phyloP scores from a whole-genome alignment of 2,888 invertebrate species.

The Drosophila koepferae region DNA sequence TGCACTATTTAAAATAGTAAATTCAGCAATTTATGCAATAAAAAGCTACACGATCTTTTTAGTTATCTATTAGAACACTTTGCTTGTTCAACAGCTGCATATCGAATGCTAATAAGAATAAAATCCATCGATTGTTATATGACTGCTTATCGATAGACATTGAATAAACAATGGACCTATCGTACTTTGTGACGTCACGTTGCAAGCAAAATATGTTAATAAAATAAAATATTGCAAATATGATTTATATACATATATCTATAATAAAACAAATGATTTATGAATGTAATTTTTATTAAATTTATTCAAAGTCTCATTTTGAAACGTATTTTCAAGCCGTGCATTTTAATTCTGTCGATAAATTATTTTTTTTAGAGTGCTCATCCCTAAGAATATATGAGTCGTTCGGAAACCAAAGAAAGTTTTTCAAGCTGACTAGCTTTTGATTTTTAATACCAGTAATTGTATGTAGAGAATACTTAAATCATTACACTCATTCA shows the following conservation, averaged over 20 bases:
- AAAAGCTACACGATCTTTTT: conserved; percentile 8
- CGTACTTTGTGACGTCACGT: conserved; percentile 11
- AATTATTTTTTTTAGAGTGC: neutral
- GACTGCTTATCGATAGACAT: neutral
- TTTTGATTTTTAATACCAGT: conserved; percentile 22
- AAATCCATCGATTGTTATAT: conserved; percentile 10
- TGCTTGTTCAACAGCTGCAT: conserved; percentile 48
- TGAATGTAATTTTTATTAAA: neutral
- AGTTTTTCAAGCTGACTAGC: conserved; percentile 29
- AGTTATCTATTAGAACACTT: conserved; percentile 26
- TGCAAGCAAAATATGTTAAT: neutral
- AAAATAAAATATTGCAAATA: neutral
- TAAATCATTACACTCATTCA: conserved; percentile 29
- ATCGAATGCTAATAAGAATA: conserved; percentile 16
- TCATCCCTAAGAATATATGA: conserved; percentile 46
- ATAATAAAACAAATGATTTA: neutral
- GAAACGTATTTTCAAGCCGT: no score
- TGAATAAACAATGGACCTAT: neutral
- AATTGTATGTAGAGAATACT: conserved; percentile 50
- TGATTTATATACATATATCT: neutral
- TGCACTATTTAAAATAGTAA: conserved; percentile 15
- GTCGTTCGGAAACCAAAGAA: conserved; percentile 56
- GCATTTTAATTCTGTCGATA: conserved; percentile 13
- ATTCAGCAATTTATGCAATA: conserved; percentile 40
- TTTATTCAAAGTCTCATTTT: neutral